A percentile compares a stretch with the other conserved stretches of the same genome.
Conservation (phyloP, 92 coral and sea anemone species). For the Porites divaricata region DNA sequence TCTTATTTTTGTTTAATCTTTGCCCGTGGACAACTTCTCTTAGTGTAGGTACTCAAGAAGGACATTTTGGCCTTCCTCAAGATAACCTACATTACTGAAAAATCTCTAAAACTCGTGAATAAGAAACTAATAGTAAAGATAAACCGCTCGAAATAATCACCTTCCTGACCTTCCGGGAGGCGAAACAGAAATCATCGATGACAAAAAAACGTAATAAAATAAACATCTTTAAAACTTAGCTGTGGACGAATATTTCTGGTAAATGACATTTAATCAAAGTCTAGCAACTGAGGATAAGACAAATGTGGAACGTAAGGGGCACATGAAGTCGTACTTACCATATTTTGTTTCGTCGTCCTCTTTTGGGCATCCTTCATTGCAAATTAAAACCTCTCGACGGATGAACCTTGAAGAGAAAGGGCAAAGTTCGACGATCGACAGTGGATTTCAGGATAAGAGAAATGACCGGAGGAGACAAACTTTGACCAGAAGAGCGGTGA, state of each 20-base stretch:
- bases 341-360: neutral
- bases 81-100: too few relatives aligned
- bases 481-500: neutral
- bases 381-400: neutral
- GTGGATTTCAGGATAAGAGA: neutral
- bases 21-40: too few relatives aligned
- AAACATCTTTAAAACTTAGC: neutral
- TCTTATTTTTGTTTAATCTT: too few relatives aligned
- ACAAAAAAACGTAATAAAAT: neutral
- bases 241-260: too few relatives aligned
- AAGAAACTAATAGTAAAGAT: neutral
- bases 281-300: neutral
- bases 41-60: too few relatives aligned
- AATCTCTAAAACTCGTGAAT: neutral
- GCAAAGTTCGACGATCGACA: neutral
- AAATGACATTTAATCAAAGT: too few relatives aligned
- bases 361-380: neutral
- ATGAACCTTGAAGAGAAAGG: neutral
- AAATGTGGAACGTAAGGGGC: neutral
- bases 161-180: neutral
- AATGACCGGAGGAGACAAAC: neutral
- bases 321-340: neutral
- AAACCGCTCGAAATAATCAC: too few relatives aligned
- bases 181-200: neutral
- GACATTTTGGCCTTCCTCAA: too few relatives aligned